Conservation (phyloP, 2,113 vertebrate genomes). For the Urocitellus parryii region DNA sequence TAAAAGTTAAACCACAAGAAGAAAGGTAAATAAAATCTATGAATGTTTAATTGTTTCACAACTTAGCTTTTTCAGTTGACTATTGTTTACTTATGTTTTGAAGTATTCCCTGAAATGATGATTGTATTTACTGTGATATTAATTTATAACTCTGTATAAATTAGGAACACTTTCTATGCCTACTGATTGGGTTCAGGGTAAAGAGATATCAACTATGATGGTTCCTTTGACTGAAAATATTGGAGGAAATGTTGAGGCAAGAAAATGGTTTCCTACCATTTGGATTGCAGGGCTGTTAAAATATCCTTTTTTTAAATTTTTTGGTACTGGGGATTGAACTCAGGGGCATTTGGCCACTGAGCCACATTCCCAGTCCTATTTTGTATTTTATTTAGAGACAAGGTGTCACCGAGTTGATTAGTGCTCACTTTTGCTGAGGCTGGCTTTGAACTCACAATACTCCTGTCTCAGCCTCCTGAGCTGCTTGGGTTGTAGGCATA, state of each 20-base stretch:
- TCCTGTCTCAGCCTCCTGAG: too few species aligned
- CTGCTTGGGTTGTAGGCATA: too few species aligned
- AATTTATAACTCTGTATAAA: not conserved
- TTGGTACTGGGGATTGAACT: too few species aligned
- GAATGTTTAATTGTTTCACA: not conserved
- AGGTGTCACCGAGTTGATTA: too few species aligned
- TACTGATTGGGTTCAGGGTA: not conserved
- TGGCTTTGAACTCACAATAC: too few species aligned
- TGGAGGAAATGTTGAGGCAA: not conserved
- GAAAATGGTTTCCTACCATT: not conserved
- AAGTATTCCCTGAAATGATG: not conserved
- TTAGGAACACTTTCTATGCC: not conserved
- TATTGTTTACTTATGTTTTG: not conserved
- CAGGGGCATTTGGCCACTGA: too few species aligned
- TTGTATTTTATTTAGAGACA: too few species aligned
- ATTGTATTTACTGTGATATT: not conserved
- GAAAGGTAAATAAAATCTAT: constrained; percentile 15
- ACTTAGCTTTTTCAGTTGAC: not conserved
- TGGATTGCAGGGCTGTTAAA: not conserved
- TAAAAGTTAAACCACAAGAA: not conserved
- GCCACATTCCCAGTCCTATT: too few species aligned
- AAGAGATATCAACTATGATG: not conserved
- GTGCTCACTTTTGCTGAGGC: too few species aligned
- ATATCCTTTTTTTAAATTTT: not conserved
- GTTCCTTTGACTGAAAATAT: not conserved